Percentiles rank a stretch among this genome's conserved stretches.
Evolutionary conservation across 2,888 invertebrate genomes (phyloP).

Genomic region (Flexamia atlantica): DNA sequence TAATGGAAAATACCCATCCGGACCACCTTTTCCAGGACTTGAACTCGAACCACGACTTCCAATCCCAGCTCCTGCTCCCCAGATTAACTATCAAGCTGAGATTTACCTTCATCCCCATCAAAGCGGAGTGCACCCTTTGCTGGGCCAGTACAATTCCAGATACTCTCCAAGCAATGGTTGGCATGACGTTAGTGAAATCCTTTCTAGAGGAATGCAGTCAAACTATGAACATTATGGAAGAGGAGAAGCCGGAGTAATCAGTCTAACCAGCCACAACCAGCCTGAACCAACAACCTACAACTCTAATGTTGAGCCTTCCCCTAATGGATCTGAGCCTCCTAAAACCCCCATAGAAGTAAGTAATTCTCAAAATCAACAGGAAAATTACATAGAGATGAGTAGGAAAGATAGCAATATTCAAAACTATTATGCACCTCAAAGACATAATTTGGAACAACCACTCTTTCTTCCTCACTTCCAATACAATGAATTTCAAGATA

Average conservation of each 20-base stretch:
- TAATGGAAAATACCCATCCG: not conserved
- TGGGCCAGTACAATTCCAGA: not conserved
- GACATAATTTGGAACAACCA: not conserved
- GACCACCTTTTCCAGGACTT: not conserved
- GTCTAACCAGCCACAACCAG: not conserved
- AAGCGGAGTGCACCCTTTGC: not conserved
- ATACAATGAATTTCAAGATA: not conserved
- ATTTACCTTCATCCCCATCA: conserved; percentile 32
- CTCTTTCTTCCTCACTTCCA: conserved; percentile 29
- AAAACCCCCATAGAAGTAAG: not conserved
- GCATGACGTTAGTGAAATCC: conserved; percentile 18
- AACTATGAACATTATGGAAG: not conserved
- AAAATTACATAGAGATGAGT: conserved; percentile 28
- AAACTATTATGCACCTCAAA: not conserved
- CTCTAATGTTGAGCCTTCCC: not conserved
- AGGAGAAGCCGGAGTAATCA: not conserved
- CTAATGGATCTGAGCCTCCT: not conserved
- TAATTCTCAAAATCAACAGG: not conserved
- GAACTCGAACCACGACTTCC: not conserved
- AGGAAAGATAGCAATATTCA: not conserved
- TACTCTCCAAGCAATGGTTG: conserved; percentile 35
- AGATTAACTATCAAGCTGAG: conserved; percentile 37
- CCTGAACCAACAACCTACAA: not conserved
- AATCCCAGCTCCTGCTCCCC: not conserved
- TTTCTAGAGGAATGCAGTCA: conserved; percentile 18